Percentiles rank a stretch among this genome's conserved stretches.
These are phyloP conservation scores for Brevipalpus yothersi DNA, from an alignment of 1,140 invertebrate species.

Conservation along the genomic window DNA sequence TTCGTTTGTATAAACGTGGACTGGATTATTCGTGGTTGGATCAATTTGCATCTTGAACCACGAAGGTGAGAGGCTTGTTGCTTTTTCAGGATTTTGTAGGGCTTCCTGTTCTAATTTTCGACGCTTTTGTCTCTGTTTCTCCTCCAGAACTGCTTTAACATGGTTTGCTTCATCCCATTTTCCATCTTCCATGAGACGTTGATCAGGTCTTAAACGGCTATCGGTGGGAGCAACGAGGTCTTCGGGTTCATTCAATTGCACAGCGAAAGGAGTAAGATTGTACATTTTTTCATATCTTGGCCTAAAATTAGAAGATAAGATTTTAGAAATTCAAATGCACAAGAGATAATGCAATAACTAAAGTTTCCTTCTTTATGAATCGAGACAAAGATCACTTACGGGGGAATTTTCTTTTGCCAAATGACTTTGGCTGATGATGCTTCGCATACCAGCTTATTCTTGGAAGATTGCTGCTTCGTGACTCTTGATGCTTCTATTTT, in stretches of 20 bases:
- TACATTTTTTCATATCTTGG: constrained; percentile 53
- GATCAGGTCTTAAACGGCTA: constrained; percentile 73
- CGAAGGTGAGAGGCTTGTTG: constrained; percentile 50
- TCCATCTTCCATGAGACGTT: constrained; percentile 89
- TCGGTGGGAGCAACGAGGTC: constrained; percentile 82
- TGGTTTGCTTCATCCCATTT: constrained; percentile 86
- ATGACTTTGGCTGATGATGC: constrained; percentile 54
- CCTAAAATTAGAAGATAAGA: constrained; percentile 19
- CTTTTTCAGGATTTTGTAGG: constrained; percentile 27
- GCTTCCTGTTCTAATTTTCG: constrained; percentile 46
- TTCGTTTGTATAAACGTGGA: constrained; percentile 57
- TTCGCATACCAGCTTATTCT: constrained; percentile 59
- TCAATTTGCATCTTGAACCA: constrained; percentile 77
- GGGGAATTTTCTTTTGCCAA: constrained; percentile 56
- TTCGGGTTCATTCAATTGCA: constrained; percentile 86
- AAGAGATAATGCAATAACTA: too few relatives aligned
- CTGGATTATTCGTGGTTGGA: constrained; percentile 44
- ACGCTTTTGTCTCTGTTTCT: constrained; percentile 19
- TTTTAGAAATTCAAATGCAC: too few relatives aligned
- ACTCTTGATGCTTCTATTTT: constrained; percentile 84
- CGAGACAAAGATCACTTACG: constrained; percentile 25
- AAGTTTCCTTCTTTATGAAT: background rate
- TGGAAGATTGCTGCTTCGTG: constrained; percentile 30
- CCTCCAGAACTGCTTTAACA: constrained; percentile 59
- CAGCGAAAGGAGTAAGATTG: constrained; percentile 76